phyloP scores from a whole-genome alignment of 2,797 vertebrate species.

The Percopsis omiscomaycus region DNA sequence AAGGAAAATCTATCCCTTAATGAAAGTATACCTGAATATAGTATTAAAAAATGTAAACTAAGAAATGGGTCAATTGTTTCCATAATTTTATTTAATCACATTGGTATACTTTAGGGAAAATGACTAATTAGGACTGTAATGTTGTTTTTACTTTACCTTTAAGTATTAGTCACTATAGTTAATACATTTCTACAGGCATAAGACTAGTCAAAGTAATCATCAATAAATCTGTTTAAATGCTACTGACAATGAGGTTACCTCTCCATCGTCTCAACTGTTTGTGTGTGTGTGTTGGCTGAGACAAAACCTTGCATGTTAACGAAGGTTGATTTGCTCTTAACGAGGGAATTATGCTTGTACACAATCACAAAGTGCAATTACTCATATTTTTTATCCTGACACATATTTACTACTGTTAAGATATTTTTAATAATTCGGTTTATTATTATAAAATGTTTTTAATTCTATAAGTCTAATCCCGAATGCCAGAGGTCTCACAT shows the following conservation, averaged over 20 bases:
- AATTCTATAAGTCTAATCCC: no score
- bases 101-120: no score
- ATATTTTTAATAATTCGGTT: no score
- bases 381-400: background rate
- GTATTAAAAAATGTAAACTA: no score
- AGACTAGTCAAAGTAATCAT: slow-evolving; percentile 28
- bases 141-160: background rate
- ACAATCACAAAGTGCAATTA: background rate
- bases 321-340: background rate
- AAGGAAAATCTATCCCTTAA: slow-evolving; percentile 4
- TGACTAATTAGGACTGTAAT: no score
- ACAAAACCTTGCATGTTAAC: background rate
- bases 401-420: no score
- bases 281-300: background rate
- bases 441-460: no score
- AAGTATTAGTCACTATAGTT: background rate
- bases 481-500: no score
- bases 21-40: no score
- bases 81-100: no score
- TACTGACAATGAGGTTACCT: slow-evolving; percentile 8
- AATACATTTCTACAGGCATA: slow-evolving; percentile 24
- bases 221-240: slow-evolving; percentile 31
- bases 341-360: background rate
- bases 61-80: no score
- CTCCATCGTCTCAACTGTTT: slow-evolving; percentile 10